phyloP scores from a whole-genome alignment of 2,888 invertebrate genomes.

The Adineta ricciae region DNA sequence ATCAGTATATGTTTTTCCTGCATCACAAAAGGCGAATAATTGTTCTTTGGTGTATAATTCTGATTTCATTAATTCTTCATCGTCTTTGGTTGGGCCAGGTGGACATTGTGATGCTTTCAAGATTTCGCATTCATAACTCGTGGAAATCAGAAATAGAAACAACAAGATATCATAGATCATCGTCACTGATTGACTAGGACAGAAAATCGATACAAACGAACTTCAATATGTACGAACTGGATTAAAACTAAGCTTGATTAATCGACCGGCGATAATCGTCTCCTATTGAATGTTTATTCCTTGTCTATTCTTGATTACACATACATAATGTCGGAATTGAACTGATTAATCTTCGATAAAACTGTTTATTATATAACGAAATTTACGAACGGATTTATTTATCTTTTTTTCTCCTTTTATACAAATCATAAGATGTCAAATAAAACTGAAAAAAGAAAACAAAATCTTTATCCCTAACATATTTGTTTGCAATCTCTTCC shows the following conservation, averaged over 20 bases:
- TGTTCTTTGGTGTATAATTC: slow-evolving; percentile 32
- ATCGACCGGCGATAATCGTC: neutral
- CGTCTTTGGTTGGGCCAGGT: slow-evolving; percentile 22
- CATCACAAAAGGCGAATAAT: slow-evolving; percentile 31
- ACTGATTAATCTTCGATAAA: neutral
- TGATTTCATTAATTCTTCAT: slow-evolving; percentile 31
- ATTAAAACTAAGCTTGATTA: neutral
- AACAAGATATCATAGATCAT: neutral
- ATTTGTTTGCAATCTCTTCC: neutral
- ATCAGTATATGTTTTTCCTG: slow-evolving; percentile 32
- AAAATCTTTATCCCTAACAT: neutral
- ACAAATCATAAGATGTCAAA: neutral
- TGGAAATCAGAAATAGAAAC: neutral
- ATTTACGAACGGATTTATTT: neutral
- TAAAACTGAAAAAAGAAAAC: neutral
- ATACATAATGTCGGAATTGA: too few relatives aligned
- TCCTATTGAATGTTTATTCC: neutral
- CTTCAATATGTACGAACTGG: neutral
- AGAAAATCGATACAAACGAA: neutral
- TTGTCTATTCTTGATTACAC: neutral
- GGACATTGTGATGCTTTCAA: slow-evolving; percentile 32
- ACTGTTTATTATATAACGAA: neutral
- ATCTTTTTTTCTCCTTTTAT: neutral
- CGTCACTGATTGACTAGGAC: neutral
- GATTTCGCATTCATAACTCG: slow-evolving; percentile 23